These are phyloP conservation scores for Drosophila stalkeri DNA, from an alignment of 2,888 invertebrate species.

Conservation along the genomic window DNA sequence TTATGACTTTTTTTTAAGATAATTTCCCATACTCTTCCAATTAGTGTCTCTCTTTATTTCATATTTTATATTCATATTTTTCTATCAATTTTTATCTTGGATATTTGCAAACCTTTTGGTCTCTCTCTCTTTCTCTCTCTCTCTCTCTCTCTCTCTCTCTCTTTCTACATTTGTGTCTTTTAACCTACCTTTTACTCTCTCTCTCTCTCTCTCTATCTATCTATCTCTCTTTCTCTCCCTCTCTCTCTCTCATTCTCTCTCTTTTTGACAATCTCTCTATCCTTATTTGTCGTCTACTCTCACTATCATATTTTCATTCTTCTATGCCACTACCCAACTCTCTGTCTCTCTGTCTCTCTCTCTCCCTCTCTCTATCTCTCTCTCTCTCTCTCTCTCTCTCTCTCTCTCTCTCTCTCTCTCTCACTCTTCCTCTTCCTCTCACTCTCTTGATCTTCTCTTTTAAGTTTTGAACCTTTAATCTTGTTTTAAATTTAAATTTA, in stretches of 20 bases:
- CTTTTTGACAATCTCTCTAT: not conserved
- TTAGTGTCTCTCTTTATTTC: not conserved
- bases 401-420: not conserved
- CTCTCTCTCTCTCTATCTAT: not conserved
- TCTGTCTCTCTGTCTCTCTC: not conserved
- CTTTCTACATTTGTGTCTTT: too few relatives aligned
- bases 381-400: not conserved
- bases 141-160: not conserved
- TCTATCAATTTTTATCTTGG: not conserved
- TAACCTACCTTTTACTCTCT: too few relatives aligned
- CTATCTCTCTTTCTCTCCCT: not conserved
- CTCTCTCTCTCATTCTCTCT: not conserved
- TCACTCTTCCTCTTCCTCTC: not conserved
- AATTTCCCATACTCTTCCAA: not conserved
- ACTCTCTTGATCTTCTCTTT: too few relatives aligned
- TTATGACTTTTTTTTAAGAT: not conserved
- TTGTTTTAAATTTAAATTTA: slow-evolving; percentile 10
- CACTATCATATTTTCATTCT: too few relatives aligned
- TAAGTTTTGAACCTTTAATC: not conserved
- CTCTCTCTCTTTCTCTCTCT: not conserved
- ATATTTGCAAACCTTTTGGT: not conserved
- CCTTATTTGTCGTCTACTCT: not conserved
- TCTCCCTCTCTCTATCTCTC: not conserved
- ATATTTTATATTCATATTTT: not conserved
- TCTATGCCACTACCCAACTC: too few relatives aligned